Evolutionary conservation across 2,888 invertebrate species (phyloP).

Genomic region (Sylvicola cinctus): DNA sequence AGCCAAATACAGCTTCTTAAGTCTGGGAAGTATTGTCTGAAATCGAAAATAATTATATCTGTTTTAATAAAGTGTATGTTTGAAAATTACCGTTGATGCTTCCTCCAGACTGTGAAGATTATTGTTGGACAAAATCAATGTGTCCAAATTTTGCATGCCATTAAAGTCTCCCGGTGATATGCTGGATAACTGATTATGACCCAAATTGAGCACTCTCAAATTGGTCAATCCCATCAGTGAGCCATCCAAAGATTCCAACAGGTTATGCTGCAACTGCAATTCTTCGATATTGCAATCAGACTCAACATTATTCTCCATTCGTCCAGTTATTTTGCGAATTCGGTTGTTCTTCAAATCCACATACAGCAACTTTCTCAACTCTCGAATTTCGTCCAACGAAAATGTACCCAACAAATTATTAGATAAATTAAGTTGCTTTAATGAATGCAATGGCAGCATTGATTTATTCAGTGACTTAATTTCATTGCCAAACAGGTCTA

Average conservation of each 20-base stretch:
- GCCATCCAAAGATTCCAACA: slow-evolving; percentile 46
- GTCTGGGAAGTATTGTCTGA: slow-evolving; percentile 49
- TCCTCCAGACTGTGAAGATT: slow-evolving; percentile 55
- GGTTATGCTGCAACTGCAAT: slow-evolving; percentile 53
- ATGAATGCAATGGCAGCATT: slow-evolving; percentile 40
- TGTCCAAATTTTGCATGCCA: slow-evolving; percentile 49
- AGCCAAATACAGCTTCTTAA: slow-evolving; percentile 56
- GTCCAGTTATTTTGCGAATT: slow-evolving; percentile 42
- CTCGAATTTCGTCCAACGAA: slow-evolving; percentile 59
- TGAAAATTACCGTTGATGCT: slow-evolving; percentile 48
- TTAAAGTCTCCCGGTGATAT: slow-evolving; percentile 60
- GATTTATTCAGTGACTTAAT: slow-evolving; percentile 52
- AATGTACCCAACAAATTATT: slow-evolving; percentile 56
- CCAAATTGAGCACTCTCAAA: slow-evolving; percentile 47
- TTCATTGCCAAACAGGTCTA: slow-evolving; percentile 53
- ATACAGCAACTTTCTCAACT: slow-evolving; percentile 43
- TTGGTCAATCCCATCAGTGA: slow-evolving; percentile 56
- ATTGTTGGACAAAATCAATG: slow-evolving; percentile 61
- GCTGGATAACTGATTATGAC: slow-evolving; percentile 50
- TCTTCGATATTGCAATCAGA: slow-evolving; percentile 52
- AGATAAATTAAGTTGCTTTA: slow-evolving; percentile 51
- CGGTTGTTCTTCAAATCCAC: slow-evolving; percentile 60
- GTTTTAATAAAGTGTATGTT: background rate
- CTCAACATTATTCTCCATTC: slow-evolving; percentile 56
- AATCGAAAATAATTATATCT: slow-evolving; percentile 3